phyloP scores from a whole-genome alignment of 2,888 invertebrate species.

The Eupeodes luniger region DNA sequence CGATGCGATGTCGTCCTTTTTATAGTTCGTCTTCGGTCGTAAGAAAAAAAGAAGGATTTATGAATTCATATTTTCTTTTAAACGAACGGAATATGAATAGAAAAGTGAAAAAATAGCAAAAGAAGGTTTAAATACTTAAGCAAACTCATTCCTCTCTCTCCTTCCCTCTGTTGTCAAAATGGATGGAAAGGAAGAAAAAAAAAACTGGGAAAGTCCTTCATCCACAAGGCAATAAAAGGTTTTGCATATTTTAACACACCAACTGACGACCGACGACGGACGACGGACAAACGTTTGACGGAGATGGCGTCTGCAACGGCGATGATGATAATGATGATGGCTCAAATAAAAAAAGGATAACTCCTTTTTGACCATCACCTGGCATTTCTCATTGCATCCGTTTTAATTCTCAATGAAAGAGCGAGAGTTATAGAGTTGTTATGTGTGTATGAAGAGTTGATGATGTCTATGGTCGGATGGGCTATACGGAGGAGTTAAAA shows the following conservation, averaged over 20 bases:
- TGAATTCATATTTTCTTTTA: conserved; percentile 38
- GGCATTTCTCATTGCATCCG: conserved; percentile 66
- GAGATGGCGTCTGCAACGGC: neutral
- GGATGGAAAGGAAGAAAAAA: neutral
- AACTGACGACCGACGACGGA: neutral
- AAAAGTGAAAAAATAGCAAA: conserved; percentile 10
- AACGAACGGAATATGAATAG: neutral
- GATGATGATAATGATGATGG: conserved; percentile 22
- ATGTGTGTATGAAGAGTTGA: neutral
- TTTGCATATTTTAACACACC: conserved; percentile 73
- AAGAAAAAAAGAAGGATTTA: conserved; percentile 42
- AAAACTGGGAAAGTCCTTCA: conserved; percentile 33
- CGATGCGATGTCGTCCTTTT: neutral
- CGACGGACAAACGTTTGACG: too few relatives aligned
- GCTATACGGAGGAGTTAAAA: neutral
- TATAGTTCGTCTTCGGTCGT: neutral
- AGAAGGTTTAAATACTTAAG: conserved; percentile 38
- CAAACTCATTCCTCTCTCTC: neutral
- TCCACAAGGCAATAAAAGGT: conserved; percentile 66
- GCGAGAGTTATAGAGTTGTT: conserved; percentile 14
- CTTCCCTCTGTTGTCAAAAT: conserved; percentile 29
- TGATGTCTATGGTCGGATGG: neutral
- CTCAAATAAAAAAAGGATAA: conserved; percentile 33
- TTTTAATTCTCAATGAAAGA: conserved; percentile 41
- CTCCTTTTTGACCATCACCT: conserved; percentile 69